Evolutionary conservation across 2,797 vertebrate genomes (phyloP).

Genomic region (Enteromius paludinosus): DNA sequence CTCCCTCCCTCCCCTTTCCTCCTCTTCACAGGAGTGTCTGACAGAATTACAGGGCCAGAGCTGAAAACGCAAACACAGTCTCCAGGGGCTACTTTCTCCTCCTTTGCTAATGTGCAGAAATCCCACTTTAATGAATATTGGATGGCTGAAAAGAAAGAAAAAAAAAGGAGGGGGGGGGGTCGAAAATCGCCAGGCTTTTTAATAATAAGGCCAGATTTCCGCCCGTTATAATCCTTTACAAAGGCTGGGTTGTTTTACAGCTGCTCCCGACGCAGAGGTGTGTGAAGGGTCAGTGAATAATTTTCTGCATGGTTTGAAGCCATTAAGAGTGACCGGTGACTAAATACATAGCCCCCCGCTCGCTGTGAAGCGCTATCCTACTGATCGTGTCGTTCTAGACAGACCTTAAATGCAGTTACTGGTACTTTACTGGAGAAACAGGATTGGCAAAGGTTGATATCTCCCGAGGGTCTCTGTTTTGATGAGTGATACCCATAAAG

Average conservation of each 20-base stretch:
- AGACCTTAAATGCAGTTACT: neutral
- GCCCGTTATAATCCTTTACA: slow-evolving; percentile 59
- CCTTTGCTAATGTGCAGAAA: slow-evolving; percentile 84
- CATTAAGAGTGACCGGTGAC: slow-evolving; percentile 60
- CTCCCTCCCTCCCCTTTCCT: slow-evolving; percentile 29
- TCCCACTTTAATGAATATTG: slow-evolving; percentile 87
- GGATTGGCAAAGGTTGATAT: neutral
- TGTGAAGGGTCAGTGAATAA: slow-evolving; percentile 63
- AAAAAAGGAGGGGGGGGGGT: neutral
- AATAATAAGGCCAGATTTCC: slow-evolving; percentile 64
- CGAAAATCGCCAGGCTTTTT: slow-evolving; percentile 50
- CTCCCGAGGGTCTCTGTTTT: neutral
- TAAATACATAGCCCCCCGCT: slow-evolving; percentile 36
- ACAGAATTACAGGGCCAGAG: slow-evolving; percentile 84
- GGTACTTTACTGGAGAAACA: neutral
- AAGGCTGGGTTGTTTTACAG: slow-evolving; percentile 61
- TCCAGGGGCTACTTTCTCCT: slow-evolving; percentile 78
- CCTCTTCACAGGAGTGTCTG: slow-evolving; percentile 77
- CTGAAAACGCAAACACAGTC: slow-evolving; percentile 82
- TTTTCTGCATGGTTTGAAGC: slow-evolving; percentile 67
- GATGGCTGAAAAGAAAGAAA: slow-evolving; percentile 70
- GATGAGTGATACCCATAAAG: neutral
- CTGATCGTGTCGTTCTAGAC: slow-evolving; percentile 7
- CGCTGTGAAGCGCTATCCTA: slow-evolving; percentile 8
- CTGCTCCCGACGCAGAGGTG: slow-evolving; percentile 60